These are phyloP conservation scores for Coilia nasus DNA, from an alignment of 2,797 vertebrate genomes.

Conservation along the genomic window DNA sequence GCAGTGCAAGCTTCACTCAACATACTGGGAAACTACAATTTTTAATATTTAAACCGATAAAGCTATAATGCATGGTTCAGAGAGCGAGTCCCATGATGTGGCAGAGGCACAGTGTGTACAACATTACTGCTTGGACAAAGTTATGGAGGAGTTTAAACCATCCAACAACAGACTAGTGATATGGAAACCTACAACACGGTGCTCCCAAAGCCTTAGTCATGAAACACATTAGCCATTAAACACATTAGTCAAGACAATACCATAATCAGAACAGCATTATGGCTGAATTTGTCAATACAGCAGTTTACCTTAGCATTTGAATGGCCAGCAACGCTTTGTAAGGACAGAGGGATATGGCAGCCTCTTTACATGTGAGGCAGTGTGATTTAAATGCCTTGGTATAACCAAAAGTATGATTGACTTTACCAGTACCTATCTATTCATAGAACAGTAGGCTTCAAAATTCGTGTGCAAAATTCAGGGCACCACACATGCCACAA, in stretches of 20 bases:
- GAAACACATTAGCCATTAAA: background rate
- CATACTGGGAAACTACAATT: conserved; percentile 34
- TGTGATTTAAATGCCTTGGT: background rate
- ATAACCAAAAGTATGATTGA: background rate
- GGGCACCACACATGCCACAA: background rate
- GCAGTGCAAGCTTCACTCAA: conserved; percentile 31
- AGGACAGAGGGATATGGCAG: background rate
- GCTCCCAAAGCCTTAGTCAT: background rate
- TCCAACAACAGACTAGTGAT: background rate
- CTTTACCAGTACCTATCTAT: background rate
- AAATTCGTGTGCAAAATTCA: background rate
- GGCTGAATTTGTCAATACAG: conserved; percentile 7
- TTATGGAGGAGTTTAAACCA: background rate
- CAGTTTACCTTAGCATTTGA: conserved; percentile 16
- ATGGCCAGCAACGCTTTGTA: conserved; percentile 8
- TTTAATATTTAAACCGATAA: conserved; percentile 36
- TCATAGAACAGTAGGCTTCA: background rate
- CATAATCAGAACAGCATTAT: conserved; percentile 22
- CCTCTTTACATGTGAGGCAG: background rate
- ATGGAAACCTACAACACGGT: background rate
- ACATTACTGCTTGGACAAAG: background rate
- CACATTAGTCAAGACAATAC: background rate
- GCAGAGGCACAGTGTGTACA: background rate
- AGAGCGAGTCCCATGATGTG: background rate
- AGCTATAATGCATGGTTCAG: background rate